Evolutionary conservation across 53 echinoderm and acorn worm genomes (phyloP).

Genomic region (Hippasteria phrygiana): DNA sequence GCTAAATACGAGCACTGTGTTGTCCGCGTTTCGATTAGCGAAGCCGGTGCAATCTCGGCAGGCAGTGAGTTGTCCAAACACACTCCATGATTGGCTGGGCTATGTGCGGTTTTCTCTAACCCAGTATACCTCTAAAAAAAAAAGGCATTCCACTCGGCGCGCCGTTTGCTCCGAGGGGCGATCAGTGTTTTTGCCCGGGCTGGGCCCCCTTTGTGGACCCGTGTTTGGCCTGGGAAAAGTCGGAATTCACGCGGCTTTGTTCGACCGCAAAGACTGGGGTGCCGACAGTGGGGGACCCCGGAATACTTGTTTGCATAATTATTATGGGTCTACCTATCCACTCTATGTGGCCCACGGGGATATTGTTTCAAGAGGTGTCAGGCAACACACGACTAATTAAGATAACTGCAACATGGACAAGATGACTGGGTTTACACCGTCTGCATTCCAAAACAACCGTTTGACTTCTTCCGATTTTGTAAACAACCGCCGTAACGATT

Average conservation of each 20-base stretch:
- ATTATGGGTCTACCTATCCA: slow-evolving; percentile 30
- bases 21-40: slow-evolving; percentile 8
- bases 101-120: slow-evolving; percentile 36
- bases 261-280: slow-evolving; percentile 31
- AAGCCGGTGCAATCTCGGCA: slow-evolving; percentile 50
- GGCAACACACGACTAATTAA: slow-evolving; percentile 46
- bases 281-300: slow-evolving; percentile 16
- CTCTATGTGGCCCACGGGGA: slow-evolving; percentile 18
- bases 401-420: background rate
- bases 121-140: background rate
- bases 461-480: background rate
- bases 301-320: slow-evolving; percentile 46
- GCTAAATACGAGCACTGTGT: slow-evolving; percentile 13
- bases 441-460: background rate
- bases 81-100: slow-evolving; percentile 38
- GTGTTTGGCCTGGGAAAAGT: slow-evolving; percentile 29
- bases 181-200: background rate
- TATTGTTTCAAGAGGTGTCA: slow-evolving; percentile 60
- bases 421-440: background rate
- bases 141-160: background rate
- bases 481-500: background rate
- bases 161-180: slow-evolving; percentile 42
- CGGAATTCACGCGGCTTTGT: slow-evolving; percentile 51
- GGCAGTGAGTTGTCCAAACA: slow-evolving; percentile 61
- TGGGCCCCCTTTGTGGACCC: slow-evolving; percentile 33